Evolutionary conservation across 2,888 invertebrate species (phyloP).

Genomic region (Timandra comae): DNA sequence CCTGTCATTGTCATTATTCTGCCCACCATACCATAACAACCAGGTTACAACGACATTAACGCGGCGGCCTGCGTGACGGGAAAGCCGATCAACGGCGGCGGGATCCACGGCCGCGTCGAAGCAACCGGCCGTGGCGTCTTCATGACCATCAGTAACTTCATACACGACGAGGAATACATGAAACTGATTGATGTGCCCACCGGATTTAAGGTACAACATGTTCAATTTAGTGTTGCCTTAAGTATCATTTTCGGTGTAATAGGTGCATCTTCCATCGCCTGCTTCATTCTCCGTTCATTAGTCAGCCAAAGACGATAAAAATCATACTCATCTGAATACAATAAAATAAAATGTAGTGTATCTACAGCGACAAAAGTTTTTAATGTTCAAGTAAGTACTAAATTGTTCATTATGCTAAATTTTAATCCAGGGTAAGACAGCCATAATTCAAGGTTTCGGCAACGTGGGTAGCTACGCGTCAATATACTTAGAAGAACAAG

Average conservation of each 20-base stretch:
- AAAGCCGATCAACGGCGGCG: slow-evolving; percentile 91
- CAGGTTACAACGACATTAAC: slow-evolving; percentile 85
- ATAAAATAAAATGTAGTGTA: neutral
- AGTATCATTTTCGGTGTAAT: no score
- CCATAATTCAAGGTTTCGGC: slow-evolving; percentile 88
- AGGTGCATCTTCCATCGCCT: no score
- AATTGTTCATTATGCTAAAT: neutral
- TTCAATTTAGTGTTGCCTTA: no score
- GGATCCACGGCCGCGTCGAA: slow-evolving; percentile 89
- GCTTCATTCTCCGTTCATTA: no score
- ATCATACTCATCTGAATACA: neutral
- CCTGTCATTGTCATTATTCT: no score
- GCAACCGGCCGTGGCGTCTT: slow-evolving; percentile 89
- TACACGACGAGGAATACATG: slow-evolving; percentile 85
- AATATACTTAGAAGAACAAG: slow-evolving; percentile 80
- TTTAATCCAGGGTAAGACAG: slow-evolving; percentile 78
- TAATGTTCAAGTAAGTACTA: no score
- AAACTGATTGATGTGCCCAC: slow-evolving; percentile 76
- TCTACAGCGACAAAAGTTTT: no score
- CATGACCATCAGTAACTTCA: slow-evolving; percentile 83
- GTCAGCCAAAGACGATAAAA: neutral
- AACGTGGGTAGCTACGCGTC: slow-evolving; percentile 89
- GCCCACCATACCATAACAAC: no score
- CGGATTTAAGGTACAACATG: slow-evolving; percentile 54
- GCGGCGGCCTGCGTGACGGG: slow-evolving; percentile 92